Base-by-base conservation (phyloP, 2,888 invertebrate species). In the Eudasyphora cyanicolor region DNA sequence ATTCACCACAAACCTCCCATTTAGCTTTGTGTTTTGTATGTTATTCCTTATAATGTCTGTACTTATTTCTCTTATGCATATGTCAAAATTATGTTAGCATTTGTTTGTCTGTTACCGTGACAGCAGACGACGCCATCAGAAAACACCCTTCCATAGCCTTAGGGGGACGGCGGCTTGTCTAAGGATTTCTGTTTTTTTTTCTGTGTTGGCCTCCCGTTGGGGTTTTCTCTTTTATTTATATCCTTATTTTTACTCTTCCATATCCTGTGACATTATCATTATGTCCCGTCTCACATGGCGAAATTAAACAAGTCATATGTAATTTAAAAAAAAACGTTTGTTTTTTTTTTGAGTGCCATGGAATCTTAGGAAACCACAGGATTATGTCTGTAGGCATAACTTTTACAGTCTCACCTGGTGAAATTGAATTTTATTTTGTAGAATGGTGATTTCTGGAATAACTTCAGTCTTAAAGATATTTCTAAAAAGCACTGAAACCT, bases 221-320 rank as follows among this genome's bases (percentile, higher is more conserved):
- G 32, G 42, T 64, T 57, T 42, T 45, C 35, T 24, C 8, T 14
- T 42, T 42, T 67, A 76, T 82, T 67, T 62, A 62, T 76, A 77
- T 78, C 81, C 77, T 81, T 75, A 74, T 54, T 42, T 42, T 67
- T 24, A 38, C 10, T 67, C 38, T 24, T 42, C 24, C 67, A 84
- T 84, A 84, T 81, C 78, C 84, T 84, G 84, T 84, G 84, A 81
- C 81, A 81, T 81, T 78, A 64, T 78, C 77, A 57, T 75, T 79
- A 69, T 54, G 12, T 21, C 29, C 32, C n/a, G n/a, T 29, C 60
- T 60, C 29, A 60, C 54, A 19, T 21, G 54, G 21, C 21, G 21
- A 51, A 54, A 54, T 54, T 24, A 54, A 29, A 60, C 29, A 29
- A 60, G 60, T 60, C 29, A 32, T n/a, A 17, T 60, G 57, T 3